phyloP scores from a whole-genome alignment of 2,888 invertebrate species.

The Aethes cnicana region DNA sequence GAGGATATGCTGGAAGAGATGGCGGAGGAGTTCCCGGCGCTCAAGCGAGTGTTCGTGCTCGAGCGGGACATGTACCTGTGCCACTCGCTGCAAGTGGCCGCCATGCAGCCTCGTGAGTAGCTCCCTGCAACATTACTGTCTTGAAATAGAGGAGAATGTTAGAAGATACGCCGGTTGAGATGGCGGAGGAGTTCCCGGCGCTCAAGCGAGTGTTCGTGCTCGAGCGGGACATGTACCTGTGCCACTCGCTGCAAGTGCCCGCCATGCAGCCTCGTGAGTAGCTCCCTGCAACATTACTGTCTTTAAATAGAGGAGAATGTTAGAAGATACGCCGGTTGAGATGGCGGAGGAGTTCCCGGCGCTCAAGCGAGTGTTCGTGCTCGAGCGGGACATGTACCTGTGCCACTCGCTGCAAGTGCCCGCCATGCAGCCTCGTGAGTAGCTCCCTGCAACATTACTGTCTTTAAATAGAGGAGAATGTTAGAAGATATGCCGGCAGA shows the following conservation, averaged over 20 bases:
- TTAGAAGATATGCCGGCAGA: slow-evolving; percentile 95
- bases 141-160: slow-evolving; percentile 95
- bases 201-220: slow-evolving; percentile 95
- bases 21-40: slow-evolving; percentile 95
- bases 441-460: too few species aligned
- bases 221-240: slow-evolving; percentile 95
- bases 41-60: slow-evolving; percentile 94
- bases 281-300: too few species aligned
- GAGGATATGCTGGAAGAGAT: slow-evolving; percentile 96
- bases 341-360: slow-evolving; percentile 97
- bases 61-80: slow-evolving; percentile 97
- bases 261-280: slow-evolving; percentile 66
- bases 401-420: slow-evolving; percentile 92
- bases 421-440: slow-evolving; percentile 69
- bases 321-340: slow-evolving; percentile 95
- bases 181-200: slow-evolving; percentile 96
- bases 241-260: slow-evolving; percentile 91
- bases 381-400: slow-evolving; percentile 95
- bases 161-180: slow-evolving; percentile 94
- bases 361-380: slow-evolving; percentile 94
- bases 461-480: slow-evolving; percentile 95
- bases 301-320: slow-evolving; percentile 94
- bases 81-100: slow-evolving; percentile 90
- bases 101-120: slow-evolving; percentile 67
- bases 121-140: too few species aligned